Conservation (phyloP, 2,113 vertebrate genomes). For the Oreotrochilus melanogaster region DNA sequence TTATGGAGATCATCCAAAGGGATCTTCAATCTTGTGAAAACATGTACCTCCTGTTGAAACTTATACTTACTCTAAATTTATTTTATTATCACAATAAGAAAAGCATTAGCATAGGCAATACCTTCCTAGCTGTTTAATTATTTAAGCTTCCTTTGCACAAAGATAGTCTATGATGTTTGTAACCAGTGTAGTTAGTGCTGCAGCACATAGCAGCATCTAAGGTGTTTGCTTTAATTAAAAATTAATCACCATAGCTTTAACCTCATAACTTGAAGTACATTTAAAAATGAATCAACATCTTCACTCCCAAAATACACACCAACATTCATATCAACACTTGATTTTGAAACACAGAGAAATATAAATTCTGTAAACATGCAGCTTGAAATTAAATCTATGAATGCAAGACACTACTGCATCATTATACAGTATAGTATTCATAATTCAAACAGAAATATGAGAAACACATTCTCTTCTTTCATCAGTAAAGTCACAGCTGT, state of each 20-base stretch:
- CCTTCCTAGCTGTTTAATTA: neutral
- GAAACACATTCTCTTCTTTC: neutral
- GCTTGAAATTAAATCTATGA: neutral
- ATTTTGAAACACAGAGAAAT: neutral
- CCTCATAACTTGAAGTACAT: neutral
- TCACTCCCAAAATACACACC: neutral
- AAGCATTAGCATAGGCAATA: neutral
- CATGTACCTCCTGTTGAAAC: neutral
- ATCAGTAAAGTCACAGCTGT: neutral
- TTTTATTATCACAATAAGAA: neutral
- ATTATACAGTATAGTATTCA: fast-evolving
- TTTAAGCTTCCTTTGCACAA: neutral
- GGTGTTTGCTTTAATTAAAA: neutral
- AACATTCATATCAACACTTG: neutral
- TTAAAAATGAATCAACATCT: neutral
- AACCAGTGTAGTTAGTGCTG: neutral
- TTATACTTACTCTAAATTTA: neutral
- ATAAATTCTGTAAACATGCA: neutral
- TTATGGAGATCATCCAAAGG: neutral
- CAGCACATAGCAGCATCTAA: neutral
- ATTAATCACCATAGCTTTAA: neutral
- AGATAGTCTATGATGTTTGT: neutral
- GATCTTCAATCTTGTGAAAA: neutral
- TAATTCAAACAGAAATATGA: neutral
- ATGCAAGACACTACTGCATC: neutral